Percentiles rank a stretch among this genome's conserved stretches.
Conservation (phyloP, 1,140 invertebrate species). For the Centruroides sculpturatus region DNA sequence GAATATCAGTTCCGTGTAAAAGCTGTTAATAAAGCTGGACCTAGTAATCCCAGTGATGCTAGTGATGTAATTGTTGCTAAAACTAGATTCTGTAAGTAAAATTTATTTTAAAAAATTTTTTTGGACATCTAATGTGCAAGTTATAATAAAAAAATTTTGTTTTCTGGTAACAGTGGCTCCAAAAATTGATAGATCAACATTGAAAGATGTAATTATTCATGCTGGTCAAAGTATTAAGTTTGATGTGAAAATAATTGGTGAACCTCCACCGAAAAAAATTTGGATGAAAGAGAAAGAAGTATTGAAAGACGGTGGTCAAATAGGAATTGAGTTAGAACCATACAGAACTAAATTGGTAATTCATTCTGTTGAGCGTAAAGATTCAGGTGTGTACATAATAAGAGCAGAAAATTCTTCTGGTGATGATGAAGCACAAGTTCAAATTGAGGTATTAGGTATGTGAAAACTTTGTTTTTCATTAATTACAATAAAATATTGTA, state of each 20-base stretch:
- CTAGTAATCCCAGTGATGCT: slow-evolving; percentile 68
- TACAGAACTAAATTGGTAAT: slow-evolving; percentile 74
- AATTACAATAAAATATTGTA: background rate
- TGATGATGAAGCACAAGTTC: slow-evolving; percentile 73
- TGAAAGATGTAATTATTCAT: slow-evolving; percentile 56
- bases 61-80: slow-evolving; percentile 69
- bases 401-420: slow-evolving; percentile 72
- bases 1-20: slow-evolving; percentile 93
- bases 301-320: slow-evolving; percentile 37
- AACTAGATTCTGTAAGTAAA: slow-evolving; percentile 23
- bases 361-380: slow-evolving; percentile 63
- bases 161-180: slow-evolving; percentile 80
- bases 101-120: slow-evolving; percentile 48
- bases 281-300: slow-evolving; percentile 50
- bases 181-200: slow-evolving; percentile 70
- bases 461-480: background rate
- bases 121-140: slow-evolving; percentile 54
- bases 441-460: slow-evolving; percentile 69
- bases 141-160: slow-evolving; percentile 94
- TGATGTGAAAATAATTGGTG: slow-evolving; percentile 68
- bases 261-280: slow-evolving; percentile 63
- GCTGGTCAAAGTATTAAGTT: slow-evolving; percentile 70
- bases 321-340: slow-evolving; percentile 63
- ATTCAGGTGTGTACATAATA: slow-evolving; percentile 73
- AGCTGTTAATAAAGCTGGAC: slow-evolving; percentile 45